phyloP scores from a whole-genome alignment of 2,797 vertebrate species.

The Toxotes lorentzi region DNA sequence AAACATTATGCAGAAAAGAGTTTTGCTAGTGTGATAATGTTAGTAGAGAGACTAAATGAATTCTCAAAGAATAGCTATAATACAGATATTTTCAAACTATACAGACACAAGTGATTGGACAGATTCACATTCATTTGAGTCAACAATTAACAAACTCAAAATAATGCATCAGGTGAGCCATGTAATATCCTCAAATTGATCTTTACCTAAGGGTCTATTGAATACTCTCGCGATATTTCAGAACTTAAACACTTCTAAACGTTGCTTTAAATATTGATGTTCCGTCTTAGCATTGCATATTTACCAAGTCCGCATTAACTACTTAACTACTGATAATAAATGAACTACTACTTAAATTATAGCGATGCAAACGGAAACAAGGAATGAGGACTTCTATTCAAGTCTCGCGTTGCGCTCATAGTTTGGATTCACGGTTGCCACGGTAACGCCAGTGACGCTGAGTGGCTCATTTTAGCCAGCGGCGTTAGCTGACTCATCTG shows the following conservation, averaged over 20 bases:
- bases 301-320: rapidly evolving
- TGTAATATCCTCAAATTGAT: background rate
- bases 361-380: background rate
- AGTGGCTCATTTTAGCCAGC: too few relatives aligned
- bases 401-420: background rate
- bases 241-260: background rate
- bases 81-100: too few relatives aligned
- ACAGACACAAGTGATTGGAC: too few relatives aligned
- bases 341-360: too few relatives aligned
- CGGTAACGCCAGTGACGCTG: constrained; percentile 27
- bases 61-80: background rate
- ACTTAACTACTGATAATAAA: too few relatives aligned
- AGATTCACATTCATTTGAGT: too few relatives aligned
- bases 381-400: background rate
- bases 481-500: background rate
- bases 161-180: background rate
- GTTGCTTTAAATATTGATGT: rapidly evolving
- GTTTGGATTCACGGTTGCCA: background rate
- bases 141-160: background rate
- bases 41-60: background rate
- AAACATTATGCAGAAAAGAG: background rate
- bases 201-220: background rate
- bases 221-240: constrained; percentile 3
- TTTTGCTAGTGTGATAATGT: background rate
- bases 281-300: rapidly evolving